Evolutionary conservation across 2,888 invertebrate species (phyloP).

Genomic region (Brenthis hecate): DNA sequence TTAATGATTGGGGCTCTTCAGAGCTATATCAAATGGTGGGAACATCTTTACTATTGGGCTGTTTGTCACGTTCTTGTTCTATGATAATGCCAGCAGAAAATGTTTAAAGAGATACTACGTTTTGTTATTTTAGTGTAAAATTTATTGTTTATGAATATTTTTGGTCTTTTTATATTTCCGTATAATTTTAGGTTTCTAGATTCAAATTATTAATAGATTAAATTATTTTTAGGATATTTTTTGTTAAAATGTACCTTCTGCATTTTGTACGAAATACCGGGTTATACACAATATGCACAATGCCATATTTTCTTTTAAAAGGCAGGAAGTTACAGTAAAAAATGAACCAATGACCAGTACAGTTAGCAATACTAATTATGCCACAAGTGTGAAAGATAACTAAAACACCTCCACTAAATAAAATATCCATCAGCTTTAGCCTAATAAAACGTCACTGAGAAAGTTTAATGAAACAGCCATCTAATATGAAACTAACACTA

Average conservation of each 20-base stretch:
- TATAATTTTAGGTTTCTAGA: too few species aligned
- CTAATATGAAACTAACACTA: conserved; percentile 29
- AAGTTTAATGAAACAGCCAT: conserved; percentile 30
- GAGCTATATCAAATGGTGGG: conserved; percentile 32
- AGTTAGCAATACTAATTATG: neutral
- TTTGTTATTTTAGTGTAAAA: neutral
- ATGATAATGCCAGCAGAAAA: neutral
- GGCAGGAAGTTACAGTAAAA: too few species aligned
- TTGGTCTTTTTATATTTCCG: too few species aligned
- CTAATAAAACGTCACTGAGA: conserved; percentile 24
- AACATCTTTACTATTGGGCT: conserved; percentile 23
- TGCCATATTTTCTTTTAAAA: too few species aligned
- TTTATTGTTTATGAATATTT: neutral
- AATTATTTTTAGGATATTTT: too few species aligned
- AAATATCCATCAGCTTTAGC: conserved; percentile 12
- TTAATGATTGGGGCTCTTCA: conserved; percentile 43
- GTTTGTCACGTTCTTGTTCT: conserved; percentile 31
- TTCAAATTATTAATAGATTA: too few species aligned
- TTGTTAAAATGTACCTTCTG: too few species aligned
- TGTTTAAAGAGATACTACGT: neutral
- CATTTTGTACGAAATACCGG: too few species aligned
- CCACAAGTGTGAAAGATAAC: neutral
- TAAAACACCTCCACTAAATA: neutral
- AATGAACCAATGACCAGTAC: neutral
- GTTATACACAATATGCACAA: too few species aligned